Evolutionary conservation across 2,113 vertebrate genomes (phyloP).

Genomic region (Hippocampus mohnikei): DNA sequence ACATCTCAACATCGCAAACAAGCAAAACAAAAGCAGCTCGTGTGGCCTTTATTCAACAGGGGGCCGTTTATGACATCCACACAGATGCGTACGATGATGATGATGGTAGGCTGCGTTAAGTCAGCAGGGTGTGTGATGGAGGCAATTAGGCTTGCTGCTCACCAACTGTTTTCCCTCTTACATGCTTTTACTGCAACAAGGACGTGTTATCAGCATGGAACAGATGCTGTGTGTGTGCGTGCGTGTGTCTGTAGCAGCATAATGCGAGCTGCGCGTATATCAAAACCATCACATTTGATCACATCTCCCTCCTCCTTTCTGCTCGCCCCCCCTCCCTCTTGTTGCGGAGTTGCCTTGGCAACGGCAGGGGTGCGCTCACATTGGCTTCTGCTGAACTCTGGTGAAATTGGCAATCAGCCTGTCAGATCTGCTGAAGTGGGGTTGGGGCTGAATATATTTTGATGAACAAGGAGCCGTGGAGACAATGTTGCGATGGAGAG

Average conservation of each 20-base stretch:
- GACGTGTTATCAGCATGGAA: constrained; percentile 47
- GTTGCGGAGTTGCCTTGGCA: constrained; percentile 69
- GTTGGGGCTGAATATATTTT: constrained; percentile 65
- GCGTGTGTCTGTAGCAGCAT: constrained; percentile 35
- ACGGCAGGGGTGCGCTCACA: constrained; percentile 57
- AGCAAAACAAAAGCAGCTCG: neutral
- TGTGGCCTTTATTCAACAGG: constrained; percentile 45
- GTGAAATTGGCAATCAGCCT: constrained; percentile 73
- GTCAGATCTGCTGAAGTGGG: constrained; percentile 50
- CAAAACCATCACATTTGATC: constrained; percentile 56
- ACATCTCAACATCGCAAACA: constrained; percentile 31
- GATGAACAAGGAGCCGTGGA: constrained; percentile 63
- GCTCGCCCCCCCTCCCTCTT: constrained; percentile 45
- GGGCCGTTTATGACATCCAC: constrained; percentile 57
- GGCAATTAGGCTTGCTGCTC: constrained; percentile 48
- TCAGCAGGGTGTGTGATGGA: constrained; percentile 45
- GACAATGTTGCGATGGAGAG: constrained; percentile 33
- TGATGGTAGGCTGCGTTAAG: constrained; percentile 39
- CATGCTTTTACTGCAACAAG: constrained; percentile 38
- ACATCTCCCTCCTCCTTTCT: constrained; percentile 30
- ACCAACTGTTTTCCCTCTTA: constrained; percentile 26
- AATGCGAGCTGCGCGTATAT: constrained; percentile 45
- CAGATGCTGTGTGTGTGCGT: constrained; percentile 34
- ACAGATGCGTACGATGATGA: constrained; percentile 33
- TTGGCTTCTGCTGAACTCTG: constrained; percentile 54